Conservation (phyloP, 2,888 invertebrate species). For the Phaonia tiefii region DNA sequence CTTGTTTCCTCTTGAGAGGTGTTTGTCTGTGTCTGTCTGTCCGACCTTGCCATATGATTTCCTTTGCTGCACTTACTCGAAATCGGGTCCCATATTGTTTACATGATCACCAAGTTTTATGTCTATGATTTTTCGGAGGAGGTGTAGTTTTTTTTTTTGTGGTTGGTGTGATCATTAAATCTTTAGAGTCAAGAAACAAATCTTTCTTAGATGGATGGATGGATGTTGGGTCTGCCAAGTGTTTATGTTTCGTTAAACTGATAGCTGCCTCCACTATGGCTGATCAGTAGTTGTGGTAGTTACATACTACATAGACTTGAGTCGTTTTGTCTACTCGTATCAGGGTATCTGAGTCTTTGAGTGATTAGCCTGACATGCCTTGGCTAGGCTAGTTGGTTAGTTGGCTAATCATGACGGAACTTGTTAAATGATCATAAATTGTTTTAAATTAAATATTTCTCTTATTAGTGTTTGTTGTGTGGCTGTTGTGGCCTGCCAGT, state of each 20-base stretch:
- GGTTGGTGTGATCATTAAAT: conserved; percentile 55
- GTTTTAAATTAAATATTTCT: conserved; percentile 63
- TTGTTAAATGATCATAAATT: conserved; percentile 67
- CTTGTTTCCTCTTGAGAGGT: conserved; percentile 43
- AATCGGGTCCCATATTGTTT: conserved; percentile 58
- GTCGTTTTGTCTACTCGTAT: too few species aligned
- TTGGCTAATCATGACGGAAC: conserved; percentile 56
- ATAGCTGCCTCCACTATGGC: conserved; percentile 47
- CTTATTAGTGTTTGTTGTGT: conserved; percentile 50
- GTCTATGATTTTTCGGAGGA: not conserved
- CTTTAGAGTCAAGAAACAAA: conserved; percentile 38
- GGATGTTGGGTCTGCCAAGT: conserved; percentile 44
- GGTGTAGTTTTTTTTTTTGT: not conserved
- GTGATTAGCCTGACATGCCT: conserved; percentile 5
- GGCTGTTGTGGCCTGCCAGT: not conserved
- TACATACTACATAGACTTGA: too few species aligned
- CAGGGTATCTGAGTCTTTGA: not conserved
- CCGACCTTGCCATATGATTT: not conserved
- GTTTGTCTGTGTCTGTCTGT: conserved; percentile 63
- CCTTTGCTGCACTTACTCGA: not conserved
- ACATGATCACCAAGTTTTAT: conserved; percentile 60
- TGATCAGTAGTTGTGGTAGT: too few species aligned
- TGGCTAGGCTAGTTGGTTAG: conserved; percentile 22
- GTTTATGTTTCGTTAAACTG: conserved; percentile 65
- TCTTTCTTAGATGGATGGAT: not conserved